Conservation (phyloP, 2,113 vertebrate species). For the Burhinus bistriatus region DNA sequence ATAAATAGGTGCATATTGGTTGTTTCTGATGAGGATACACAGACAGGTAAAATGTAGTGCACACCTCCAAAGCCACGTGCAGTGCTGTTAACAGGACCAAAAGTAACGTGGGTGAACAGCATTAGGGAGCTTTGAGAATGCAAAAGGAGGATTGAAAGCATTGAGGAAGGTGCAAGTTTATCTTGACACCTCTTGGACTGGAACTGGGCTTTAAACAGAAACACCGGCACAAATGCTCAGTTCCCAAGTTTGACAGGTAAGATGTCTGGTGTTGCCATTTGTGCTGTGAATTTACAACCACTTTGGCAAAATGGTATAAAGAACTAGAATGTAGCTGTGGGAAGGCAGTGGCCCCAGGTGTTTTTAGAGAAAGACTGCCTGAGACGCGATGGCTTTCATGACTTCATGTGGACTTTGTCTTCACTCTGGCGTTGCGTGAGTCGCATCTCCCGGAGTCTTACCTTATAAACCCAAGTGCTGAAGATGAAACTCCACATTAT, state of each 20-base stretch:
- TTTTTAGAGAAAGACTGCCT: background rate
- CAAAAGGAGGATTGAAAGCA: background rate
- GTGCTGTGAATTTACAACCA: background rate
- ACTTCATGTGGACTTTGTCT: background rate
- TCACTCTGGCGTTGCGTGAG: background rate
- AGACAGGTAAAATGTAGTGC: background rate
- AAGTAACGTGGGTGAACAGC: background rate
- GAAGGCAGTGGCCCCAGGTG: background rate
- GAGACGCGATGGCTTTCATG: background rate
- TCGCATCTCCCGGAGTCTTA: background rate
- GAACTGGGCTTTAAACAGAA: background rate
- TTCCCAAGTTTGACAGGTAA: too few species aligned
- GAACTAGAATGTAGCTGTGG: background rate
- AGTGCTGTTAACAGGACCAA: background rate
- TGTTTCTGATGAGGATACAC: background rate
- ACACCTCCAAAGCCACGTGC: background rate
- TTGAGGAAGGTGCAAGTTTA: background rate
- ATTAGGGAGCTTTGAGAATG: background rate
- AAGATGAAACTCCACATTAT: background rate
- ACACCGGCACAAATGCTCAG: too few species aligned
- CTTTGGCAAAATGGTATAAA: background rate
- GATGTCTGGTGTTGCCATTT: background rate
- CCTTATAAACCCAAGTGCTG: background rate
- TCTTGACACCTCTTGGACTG: background rate
- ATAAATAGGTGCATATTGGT: background rate